These are phyloP conservation scores for Willowsia nigromaculata DNA, from an alignment of 2,888 invertebrate species.

Conservation along the genomic window DNA sequence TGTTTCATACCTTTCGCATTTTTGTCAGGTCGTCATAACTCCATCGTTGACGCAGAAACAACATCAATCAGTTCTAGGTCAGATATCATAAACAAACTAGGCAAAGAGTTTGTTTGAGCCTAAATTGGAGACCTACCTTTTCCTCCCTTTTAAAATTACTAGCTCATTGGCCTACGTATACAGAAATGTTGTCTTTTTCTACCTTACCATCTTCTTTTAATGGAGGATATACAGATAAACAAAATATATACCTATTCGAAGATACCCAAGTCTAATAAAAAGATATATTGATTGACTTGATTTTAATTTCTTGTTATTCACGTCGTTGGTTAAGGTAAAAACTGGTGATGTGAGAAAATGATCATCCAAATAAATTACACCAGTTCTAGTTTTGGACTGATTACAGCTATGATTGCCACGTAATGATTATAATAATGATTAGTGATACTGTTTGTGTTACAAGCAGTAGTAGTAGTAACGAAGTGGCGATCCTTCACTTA, in stretches of 20 bases:
- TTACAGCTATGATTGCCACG: not conserved
- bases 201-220: not conserved
- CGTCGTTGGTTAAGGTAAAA: not conserved
- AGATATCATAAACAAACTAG: not conserved
- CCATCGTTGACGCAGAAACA: not conserved
- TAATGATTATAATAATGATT: not conserved
- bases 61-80: not conserved
- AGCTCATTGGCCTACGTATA: not conserved
- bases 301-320: not conserved
- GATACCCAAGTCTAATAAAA: not conserved
- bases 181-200: not conserved
- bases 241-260: not conserved
- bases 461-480: not conserved
- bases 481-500: conserved; percentile 10
- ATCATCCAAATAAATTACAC: not conserved
- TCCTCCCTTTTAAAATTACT: not conserved
- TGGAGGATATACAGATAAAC: not conserved
- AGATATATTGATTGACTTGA: not conserved
- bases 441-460: not conserved
- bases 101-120: not conserved
- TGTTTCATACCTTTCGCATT: too few relatives aligned
- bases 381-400: not conserved
- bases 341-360: not conserved
- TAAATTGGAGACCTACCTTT: not conserved
- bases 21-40: too few relatives aligned